Base-by-base conservation (phyloP, 23 tunicate species). In the Trididemnum nubilum region DNA sequence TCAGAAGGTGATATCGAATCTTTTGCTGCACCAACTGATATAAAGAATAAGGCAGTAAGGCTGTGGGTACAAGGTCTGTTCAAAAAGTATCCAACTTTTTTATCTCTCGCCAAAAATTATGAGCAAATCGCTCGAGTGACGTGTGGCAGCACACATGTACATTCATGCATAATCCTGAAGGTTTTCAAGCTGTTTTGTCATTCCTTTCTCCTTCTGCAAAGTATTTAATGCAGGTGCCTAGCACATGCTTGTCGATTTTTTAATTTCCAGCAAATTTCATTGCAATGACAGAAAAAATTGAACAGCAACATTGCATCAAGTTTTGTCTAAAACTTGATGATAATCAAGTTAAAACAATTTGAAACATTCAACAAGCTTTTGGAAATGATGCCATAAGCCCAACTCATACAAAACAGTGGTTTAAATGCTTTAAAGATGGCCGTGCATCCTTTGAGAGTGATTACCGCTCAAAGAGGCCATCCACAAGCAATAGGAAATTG, bases 191-290 rank as follows among this genome's bases (percentile, higher is more conserved):
- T n/a, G n/a, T n/a, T n/a, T n/a, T n/a, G n/a, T n/a, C n/a, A n/a
- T n/a, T n/a, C n/a, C n/a, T n/a, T n/a, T n/a, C n/a, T n/a, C n/a
- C n/a, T n/a, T n/a, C n/a, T n/a, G n/a, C n/a, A n/a, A n/a, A n/a
- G n/a, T n/a, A n/a, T n/a, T n/a, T n/a, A n/a, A n/a, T n/a, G n/a
- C n/a, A n/a, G n/a, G n/a, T n/a, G n/a, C n/a, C n/a, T n/a, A n/a
- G n/a, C n/a, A n/a, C n/a, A n/a, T n/a, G n/a, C n/a, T n/a, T n/a
- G n/a, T n/a, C n/a, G n/a, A n/a, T n/a, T n/a, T n/a, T n/a, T n/a
- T n/a, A n/a, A n/a, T n/a, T n/a, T n/a, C n/a, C n/a, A n/a, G 75
- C 75, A 70, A 70, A 61, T 61, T 61, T 61, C 67, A n/a, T 21
- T 61, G 67, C 67, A 70, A 70, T 34, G 75, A 70, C 75, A 70